These are phyloP conservation scores for Turritopsis rubra DNA, from an alignment of 30 jellyfish, hydroid and myxozoan species.

Conservation along the genomic window DNA sequence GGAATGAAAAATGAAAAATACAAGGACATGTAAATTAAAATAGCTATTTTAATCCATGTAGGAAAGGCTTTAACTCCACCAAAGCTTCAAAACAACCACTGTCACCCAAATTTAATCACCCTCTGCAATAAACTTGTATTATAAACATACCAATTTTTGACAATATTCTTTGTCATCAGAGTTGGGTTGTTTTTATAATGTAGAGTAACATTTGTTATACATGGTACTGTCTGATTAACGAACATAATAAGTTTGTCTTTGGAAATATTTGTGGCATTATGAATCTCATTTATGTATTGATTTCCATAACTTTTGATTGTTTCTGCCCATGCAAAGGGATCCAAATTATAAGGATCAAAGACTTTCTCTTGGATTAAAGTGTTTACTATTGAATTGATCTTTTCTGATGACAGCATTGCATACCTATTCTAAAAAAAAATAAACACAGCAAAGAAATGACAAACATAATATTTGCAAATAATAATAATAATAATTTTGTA, in stretches of 20 bases:
- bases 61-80: too few species aligned
- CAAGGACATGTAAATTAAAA: too few species aligned
- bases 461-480: background rate
- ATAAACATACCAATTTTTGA: background rate
- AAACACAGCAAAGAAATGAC: too few species aligned
- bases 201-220: background rate
- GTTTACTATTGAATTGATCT: background rate
- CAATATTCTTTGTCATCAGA: background rate
- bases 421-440: background rate
- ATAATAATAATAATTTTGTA: too few species aligned
- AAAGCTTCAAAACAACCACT: too few species aligned
- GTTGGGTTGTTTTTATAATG: background rate
- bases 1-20: too few species aligned
- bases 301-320: background rate
- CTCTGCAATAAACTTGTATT: background rate
- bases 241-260: background rate
- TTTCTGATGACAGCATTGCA: background rate
- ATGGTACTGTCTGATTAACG: background rate
- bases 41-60: too few species aligned
- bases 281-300: background rate
- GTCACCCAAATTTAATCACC: too few species aligned
- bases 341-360: background rate
- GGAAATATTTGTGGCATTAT: background rate
- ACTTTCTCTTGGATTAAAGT: background rate
- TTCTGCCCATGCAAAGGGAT: background rate